Evolutionary conservation across 2,797 vertebrate genomes (phyloP), one percentile per base, ranked within the genome.

Genomic region (Margarornis squamiger): DNA sequence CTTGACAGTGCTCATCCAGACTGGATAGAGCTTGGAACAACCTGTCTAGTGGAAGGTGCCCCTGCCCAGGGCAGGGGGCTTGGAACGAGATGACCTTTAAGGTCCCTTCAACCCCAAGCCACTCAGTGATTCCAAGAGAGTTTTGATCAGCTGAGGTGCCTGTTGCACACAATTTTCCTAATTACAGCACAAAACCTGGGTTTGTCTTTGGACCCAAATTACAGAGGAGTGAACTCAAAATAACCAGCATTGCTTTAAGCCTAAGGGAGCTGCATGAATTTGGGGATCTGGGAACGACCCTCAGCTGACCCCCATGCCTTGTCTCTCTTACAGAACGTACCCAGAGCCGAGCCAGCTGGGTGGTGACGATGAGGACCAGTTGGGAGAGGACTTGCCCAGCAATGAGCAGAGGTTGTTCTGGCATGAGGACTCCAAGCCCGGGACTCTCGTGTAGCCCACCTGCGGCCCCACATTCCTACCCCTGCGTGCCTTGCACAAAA

Each of bases 391-490:
- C 93, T 92, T 97, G 95, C 98, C 98, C 72, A 96, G 97, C 20
- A 97, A 97, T 0, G 99, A 99, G 80, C 98, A 98, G 97, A 98
- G 98, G 89, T 93, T 99, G 34, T 98, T 98, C 76, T 99, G 99
- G 99, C 99, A 99, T 1, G 99, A 99, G 96, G 98, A 99, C 94
- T 99, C 99, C 21, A 99, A 99, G 96, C 99, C 99, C 1, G 99
- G 99, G 97, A 99, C 99, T 2, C 99, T 99, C 66, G 99, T 99
- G 86, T 99, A 99, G 97, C 59, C 75, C 17, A 5, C 51, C 78
- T 29, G 63, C 24, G 61, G 86, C 78, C 96, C 97, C 95, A 24
- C 92, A 8, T 49, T 86, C 52, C 51, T 95, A 92, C 97, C 98
- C 97, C 94, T 62, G 94, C 62, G 99, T 99, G 99, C 99, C 99